These are phyloP conservation scores for Gambusia holbrooki DNA, from an alignment of 2,113 vertebrate genomes.

Conservation along the genomic window DNA sequence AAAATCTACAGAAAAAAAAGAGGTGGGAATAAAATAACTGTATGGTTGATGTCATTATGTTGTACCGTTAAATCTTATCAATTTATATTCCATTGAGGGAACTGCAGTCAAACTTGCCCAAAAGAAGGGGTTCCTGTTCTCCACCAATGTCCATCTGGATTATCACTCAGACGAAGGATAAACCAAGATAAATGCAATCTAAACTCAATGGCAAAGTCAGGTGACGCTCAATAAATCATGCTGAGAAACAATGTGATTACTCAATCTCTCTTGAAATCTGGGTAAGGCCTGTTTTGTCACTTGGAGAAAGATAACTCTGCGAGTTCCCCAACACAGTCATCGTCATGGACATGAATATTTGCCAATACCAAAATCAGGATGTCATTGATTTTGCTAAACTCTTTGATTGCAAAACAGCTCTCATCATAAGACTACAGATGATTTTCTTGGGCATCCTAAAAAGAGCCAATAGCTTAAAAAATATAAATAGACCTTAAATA, in stretches of 20 bases:
- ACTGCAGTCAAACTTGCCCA: background rate
- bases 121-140: background rate
- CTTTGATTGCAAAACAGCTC: too few species aligned
- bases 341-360: background rate
- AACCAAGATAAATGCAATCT: slow-evolving; percentile 9
- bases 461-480: too few species aligned
- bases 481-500: too few species aligned
- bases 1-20: background rate
- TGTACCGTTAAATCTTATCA: background rate
- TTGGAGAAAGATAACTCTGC: background rate
- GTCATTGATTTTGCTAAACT: background rate
- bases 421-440: too few species aligned
- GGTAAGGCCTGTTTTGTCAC: background rate
- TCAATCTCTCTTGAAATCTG: background rate
- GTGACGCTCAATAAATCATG: slow-evolving; percentile 22
- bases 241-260: slow-evolving; percentile 6
- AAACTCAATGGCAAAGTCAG: slow-evolving; percentile 38
- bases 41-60: background rate
- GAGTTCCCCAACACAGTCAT: background rate
- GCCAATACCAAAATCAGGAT: background rate
- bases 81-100: background rate
- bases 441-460: too few species aligned
- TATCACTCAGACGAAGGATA: slow-evolving; percentile 16
- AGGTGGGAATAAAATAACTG: background rate
- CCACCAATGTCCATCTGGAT: background rate